These are phyloP conservation scores for Tryphoninae sp. DNA, from an alignment of 2,888 invertebrate genomes.

Conservation along the genomic window DNA sequence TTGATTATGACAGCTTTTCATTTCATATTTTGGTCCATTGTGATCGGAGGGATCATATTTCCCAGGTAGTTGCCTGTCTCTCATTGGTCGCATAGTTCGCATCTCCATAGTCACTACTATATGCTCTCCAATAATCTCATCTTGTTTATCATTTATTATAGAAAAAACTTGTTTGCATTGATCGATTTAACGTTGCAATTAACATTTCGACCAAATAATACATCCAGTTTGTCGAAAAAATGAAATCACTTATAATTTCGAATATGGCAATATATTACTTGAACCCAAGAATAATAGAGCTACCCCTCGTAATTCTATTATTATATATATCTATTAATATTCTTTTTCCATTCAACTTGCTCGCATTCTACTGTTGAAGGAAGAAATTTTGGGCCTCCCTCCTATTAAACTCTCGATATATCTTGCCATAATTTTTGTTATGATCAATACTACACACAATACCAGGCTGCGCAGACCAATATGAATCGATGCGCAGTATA, in stretches of 20 bases:
- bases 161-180: background rate
- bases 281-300: constrained; percentile 59
- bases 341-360: constrained; percentile 10
- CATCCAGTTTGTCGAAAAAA: too few relatives aligned
- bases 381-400: constrained; percentile 32
- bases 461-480: constrained; percentile 76
- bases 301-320: constrained; percentile 70
- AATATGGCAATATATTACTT: constrained; percentile 17
- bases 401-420: constrained; percentile 68
- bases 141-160: constrained; percentile 12
- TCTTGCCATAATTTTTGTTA: constrained; percentile 77
- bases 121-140: constrained; percentile 24
- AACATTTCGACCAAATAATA: background rate
- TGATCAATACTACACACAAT: constrained; percentile 80
- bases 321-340: constrained; percentile 68
- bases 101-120: background rate
- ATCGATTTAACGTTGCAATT: background rate
- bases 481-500: constrained; percentile 68
- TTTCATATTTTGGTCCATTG: constrained; percentile 73
- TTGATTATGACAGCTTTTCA: constrained; percentile 80
- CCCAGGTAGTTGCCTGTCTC: constrained; percentile 50
- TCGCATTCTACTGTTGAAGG: background rate
- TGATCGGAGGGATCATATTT: constrained; percentile 69
- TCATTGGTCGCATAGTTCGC: background rate
- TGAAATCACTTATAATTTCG: too few relatives aligned